Conservation (phyloP, 2,797 vertebrate genomes). For the Discoglossus pictus region DNA sequence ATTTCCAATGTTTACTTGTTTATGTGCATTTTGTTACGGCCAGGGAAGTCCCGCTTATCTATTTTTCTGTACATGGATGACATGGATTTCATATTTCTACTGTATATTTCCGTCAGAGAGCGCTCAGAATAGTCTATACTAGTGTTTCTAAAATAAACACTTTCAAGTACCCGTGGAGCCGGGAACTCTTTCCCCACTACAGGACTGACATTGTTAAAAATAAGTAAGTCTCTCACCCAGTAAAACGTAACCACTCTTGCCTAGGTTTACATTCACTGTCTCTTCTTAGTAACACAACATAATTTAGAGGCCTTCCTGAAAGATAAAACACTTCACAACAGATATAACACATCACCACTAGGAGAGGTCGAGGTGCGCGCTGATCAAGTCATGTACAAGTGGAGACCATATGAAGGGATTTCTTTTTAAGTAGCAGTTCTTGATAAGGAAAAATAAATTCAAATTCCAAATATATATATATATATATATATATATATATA, state of each 20-base stretch:
- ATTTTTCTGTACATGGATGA: too few species aligned
- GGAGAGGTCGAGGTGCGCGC: neutral
- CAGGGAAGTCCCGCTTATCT: too few species aligned
- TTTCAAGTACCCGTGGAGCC: constrained; percentile 40
- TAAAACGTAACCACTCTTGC: constrained; percentile 29
- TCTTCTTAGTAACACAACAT: constrained; percentile 25
- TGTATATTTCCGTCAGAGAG: too few species aligned
- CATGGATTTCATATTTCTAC: too few species aligned
- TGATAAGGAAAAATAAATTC: too few species aligned
- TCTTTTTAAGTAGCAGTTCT: constrained; percentile 10
- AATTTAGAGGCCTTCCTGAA: constrained; percentile 17
- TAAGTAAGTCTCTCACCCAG: constrained; percentile 22
- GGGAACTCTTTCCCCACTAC: constrained; percentile 26
- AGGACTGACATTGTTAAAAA: constrained; percentile 34
- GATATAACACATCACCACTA: constrained; percentile 30
- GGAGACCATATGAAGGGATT: constrained; percentile 31
- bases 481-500: too few species aligned
- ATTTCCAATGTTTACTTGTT: too few species aligned
- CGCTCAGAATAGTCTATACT: constrained; percentile 2
- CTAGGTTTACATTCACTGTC: constrained; percentile 27
- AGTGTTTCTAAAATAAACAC: constrained; percentile 42
- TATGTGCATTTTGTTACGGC: too few species aligned
- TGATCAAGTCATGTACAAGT: constrained; percentile 34
- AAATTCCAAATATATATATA: too few species aligned
- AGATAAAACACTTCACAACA: constrained; percentile 10